A percentile compares a stretch with the other conserved stretches of the same genome.
These are phyloP conservation scores for Hydractinia symbiolongicarpus DNA, from an alignment of 30 jellyfish, hydroid and myxozoan species.

Conservation along the genomic window DNA sequence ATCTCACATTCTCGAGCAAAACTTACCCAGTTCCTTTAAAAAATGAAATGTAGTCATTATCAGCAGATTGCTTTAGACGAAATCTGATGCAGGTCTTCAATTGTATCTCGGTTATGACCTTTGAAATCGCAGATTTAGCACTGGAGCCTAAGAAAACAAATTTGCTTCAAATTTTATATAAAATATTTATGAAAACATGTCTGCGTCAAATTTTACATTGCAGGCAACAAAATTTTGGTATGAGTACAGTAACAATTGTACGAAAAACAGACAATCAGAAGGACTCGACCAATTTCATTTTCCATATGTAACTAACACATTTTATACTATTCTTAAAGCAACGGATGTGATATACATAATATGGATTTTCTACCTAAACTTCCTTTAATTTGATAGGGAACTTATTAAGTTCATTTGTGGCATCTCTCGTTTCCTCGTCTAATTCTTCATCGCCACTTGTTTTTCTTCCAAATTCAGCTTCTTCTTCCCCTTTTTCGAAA, in stretches of 20 bases:
- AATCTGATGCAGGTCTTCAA: background rate
- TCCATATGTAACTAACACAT: background rate
- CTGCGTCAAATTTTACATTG: no score
- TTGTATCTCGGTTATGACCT: background rate
- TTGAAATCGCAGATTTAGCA: background rate
- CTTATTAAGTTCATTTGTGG: background rate
- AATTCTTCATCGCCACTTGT: background rate
- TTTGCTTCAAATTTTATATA: no score
- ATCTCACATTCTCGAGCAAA: background rate
- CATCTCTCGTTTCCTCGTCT: background rate
- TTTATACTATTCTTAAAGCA: background rate
- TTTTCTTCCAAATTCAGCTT: background rate
- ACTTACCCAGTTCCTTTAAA: constrained; percentile 5
- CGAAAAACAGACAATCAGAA: no score
- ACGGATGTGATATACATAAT: background rate
- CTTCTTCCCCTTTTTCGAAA: background rate
- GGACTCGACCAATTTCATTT: background rate
- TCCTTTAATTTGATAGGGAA: background rate
- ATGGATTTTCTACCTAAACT: background rate
- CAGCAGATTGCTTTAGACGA: background rate
- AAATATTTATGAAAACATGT: no score
- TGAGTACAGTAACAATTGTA: no score
- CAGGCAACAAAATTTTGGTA: no score
- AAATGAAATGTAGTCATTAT: background rate
- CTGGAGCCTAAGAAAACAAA: background rate